phyloP scores from a whole-genome alignment of 2,797 vertebrate species.

The Lemur catta region DNA sequence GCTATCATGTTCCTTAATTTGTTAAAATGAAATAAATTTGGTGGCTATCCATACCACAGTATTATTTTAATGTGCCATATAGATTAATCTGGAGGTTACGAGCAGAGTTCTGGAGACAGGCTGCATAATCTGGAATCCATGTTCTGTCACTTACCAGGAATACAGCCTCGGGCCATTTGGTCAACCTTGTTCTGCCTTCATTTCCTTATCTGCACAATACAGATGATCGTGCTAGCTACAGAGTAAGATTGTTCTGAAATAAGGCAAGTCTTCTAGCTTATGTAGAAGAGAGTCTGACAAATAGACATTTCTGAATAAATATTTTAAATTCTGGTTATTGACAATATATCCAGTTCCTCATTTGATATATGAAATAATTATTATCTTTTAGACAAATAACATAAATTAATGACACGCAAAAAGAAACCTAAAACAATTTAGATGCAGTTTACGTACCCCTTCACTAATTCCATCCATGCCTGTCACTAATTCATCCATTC shows the following conservation, averaged over 20 bases:
- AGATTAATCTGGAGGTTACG: neutral
- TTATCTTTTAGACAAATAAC: neutral
- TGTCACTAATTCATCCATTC: neutral
- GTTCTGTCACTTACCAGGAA: neutral
- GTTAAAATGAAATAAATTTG: neutral
- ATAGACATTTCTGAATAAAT: neutral
- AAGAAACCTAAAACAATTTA: neutral
- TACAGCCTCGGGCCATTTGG: neutral
- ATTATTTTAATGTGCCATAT: neutral
- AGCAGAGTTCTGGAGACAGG: neutral
- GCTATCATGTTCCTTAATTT: neutral
- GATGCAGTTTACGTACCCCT: fast-evolving
- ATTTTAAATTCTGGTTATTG: neutral
- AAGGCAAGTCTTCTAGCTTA: neutral
- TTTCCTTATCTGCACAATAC: neutral
- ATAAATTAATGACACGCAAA: neutral
- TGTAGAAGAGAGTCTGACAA: neutral
- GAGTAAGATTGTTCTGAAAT: neutral
- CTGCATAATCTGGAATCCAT: neutral
- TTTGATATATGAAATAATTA: neutral
- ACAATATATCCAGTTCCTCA: neutral
- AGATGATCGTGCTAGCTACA: neutral
- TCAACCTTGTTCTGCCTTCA: neutral
- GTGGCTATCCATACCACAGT: neutral
- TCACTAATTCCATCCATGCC: neutral